Evolutionary conservation across 2,797 vertebrate genomes (phyloP), one percentile per base, ranked within the genome.

Genomic region (Falco naumanni): DNA sequence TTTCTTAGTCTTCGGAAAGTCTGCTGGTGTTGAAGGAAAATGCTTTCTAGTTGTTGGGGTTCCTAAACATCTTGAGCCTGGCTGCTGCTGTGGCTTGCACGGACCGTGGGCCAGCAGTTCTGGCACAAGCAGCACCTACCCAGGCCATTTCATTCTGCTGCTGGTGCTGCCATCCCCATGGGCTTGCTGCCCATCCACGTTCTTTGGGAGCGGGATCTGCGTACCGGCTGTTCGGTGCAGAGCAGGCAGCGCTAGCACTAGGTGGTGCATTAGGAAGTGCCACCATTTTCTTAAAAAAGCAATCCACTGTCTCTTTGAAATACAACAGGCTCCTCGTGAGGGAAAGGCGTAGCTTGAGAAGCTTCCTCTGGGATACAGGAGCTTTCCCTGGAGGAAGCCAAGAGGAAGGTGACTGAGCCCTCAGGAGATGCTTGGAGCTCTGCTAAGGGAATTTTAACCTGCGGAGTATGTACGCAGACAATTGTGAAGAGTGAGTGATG

Each of bases 381-480:
- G 19, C 48, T 50, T 60, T 96, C 89, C 95, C 89, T 47, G 39
- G 88, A 84, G 86, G n/a, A 33, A 81, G 31, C 22, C 37, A 13
- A 64, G 29, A 21, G 29, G 33, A 51, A 41, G 69, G 51, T 0
- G 2, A 21, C 26, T 66, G 84, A 91, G 71, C 59, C 21, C 78
- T 64, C 0, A 14, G 89, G 95, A n/a, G 68, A 33, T 41, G 33
- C 72, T 86, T 2, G 1, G 39, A 74, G 48, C 71, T 83, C 51
- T 80, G 43, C 71, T 16, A 33, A 53, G 71, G 45, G 90, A 89
- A 68, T 94, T 77, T 50, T 85, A 83, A 85, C 81, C 56, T 64
- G 12, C 8, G 2, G 15, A 43, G 6, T 33, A 1, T 0, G 1
- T 16, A 43, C 4, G 2, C 37, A 78, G 34, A 9, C 21, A 68